Percentiles rank a stretch among this genome's conserved stretches.
Conservation (phyloP, 2,888 invertebrate species). For the Embidobia sp. region DNA sequence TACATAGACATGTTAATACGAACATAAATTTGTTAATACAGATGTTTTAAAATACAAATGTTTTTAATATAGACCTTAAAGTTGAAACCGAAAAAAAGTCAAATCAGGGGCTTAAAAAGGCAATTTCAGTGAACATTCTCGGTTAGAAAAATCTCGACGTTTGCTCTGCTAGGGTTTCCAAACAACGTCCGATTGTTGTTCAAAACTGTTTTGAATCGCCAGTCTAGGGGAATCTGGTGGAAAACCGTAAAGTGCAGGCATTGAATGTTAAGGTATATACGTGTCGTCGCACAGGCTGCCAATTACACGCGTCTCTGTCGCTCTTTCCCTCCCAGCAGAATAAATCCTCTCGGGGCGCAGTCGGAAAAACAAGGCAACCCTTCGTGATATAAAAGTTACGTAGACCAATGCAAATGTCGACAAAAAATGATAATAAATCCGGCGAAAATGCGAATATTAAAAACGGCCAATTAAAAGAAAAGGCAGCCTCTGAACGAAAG, state of each 20-base stretch:
- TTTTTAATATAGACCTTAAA: no score
- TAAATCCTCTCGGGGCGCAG: conserved; percentile 55
- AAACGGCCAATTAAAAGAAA: conserved; percentile 24
- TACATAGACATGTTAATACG: no score
- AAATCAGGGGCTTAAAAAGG: no score
- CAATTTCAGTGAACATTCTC: no score
- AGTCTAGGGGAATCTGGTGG: conserved; percentile 43
- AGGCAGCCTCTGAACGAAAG: no score
- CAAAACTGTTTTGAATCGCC: conserved; percentile 5
- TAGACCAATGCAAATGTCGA: conserved; percentile 24
- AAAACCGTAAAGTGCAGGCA: conserved; percentile 52
- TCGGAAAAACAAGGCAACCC: conserved; percentile 55
- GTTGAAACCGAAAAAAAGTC: no score
- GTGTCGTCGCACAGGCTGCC: conserved; percentile 54
- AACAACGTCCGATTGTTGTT: not conserved
- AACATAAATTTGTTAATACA: no score
- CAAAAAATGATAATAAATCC: conserved; percentile 46
- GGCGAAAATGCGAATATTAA: conserved; percentile 30
- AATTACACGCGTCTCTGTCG: conserved; percentile 48
- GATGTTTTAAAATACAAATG: no score
- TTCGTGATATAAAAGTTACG: conserved; percentile 51
- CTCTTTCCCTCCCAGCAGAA: conserved; percentile 30
- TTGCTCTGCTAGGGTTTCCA: no score
- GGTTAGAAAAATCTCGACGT: no score
- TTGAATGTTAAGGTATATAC: conserved; percentile 62